Evolutionary conservation across 1,140 invertebrate genomes (phyloP), one percentile per base, ranked within the genome.

Genomic region (Zaprionus capensis): DNA sequence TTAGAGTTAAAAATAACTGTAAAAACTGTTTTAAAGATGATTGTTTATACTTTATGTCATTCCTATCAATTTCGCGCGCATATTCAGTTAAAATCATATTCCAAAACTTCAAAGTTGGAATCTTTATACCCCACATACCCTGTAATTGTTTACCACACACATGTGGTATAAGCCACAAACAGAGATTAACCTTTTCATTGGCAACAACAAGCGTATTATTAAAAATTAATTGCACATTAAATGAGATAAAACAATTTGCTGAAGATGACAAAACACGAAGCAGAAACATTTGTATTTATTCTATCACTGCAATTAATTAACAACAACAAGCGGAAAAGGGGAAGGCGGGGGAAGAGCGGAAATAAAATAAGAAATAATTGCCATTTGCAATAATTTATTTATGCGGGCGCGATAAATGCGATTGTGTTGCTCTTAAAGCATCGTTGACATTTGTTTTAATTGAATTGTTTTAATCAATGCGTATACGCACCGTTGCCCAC

Each of bases 221-320:
- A 79, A 82, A 82, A 82, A 83, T 82, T 82, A 82, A 82, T 82
- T 82, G 79, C 81, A 83, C 61, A 83, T 82, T 82, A 76, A 82
- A 82, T 79, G 67, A 44, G 34, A 62, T 34, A 78, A 71, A 76
- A 64, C 34, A 76, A 69, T 74, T 74, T 49, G 4, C 15, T 28
- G 17, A 59, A 68, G 15, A 57, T 51, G 46, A 44, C 12, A 28
- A 20, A 66, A 44, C 38, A 44, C 9, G 28, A 34, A 41, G 34
- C 36, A 51, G 41, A 5, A 46, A 46, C 41, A 46, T 46, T 53
- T 65, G 44, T 44, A 17, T 66, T 26, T 65, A 66, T 63, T 44
- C 44, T 62, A 41, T 41, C 34, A 58, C 22, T 22, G 28, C 26
- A 24, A 68, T 53, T 83, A 79, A 82, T 69, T 76, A 73, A 79